Percentiles rank a stretch among this genome's conserved stretches.
Conservation (phyloP, 2,797 vertebrate species). For the Sebastes wilsoni region DNA sequence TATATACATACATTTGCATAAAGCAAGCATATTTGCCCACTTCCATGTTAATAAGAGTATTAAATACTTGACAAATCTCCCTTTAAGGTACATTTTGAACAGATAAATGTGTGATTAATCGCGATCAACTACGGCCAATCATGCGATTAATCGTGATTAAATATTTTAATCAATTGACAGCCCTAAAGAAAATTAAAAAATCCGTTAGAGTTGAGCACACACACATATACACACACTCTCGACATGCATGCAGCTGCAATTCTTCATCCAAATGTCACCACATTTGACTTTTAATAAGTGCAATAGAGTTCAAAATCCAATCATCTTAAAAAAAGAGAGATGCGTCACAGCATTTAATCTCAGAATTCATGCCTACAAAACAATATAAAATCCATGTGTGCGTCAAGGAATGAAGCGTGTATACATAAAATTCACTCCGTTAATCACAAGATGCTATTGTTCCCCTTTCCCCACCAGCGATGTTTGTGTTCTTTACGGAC, state of each 20-base stretch:
- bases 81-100: no score
- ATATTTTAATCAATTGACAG: no score
- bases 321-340: background rate
- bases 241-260: background rate
- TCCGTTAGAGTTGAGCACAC: background rate
- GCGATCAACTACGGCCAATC: no score
- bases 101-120: no score
- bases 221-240: background rate
- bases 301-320: slow-evolving; percentile 14
- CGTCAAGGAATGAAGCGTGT: slow-evolving; percentile 6
- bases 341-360: background rate
- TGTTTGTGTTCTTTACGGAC: slow-evolving; percentile 63
- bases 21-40: no score
- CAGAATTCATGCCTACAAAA: background rate
- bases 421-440: slow-evolving; percentile 6
- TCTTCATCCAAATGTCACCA: slow-evolving; percentile 37
- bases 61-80: no score
- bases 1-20: no score
- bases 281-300: slow-evolving; percentile 34
- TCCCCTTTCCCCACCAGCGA: slow-evolving; percentile 17
- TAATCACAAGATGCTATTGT: slow-evolving; percentile 62
- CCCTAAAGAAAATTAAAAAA: background rate
- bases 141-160: no score
- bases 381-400: slow-evolving; percentile 9
- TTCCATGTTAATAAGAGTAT: no score